These are phyloP conservation scores for Thecophora atra DNA, from an alignment of 2,888 invertebrate genomes.

Conservation along the genomic window DNA sequence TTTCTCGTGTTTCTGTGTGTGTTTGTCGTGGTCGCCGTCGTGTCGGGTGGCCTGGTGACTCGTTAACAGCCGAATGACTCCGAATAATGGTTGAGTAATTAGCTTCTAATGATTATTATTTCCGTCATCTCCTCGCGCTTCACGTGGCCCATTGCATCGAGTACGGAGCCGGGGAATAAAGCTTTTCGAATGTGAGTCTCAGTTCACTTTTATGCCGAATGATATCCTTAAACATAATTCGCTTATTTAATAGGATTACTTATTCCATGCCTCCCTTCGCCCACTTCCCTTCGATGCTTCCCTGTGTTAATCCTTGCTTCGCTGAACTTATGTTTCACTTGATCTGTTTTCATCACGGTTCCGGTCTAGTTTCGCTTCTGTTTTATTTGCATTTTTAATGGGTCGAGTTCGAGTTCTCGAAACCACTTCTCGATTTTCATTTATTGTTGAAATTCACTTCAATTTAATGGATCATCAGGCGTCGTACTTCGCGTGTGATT, in stretches of 20 bases:
- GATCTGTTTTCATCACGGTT: no score
- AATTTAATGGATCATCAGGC: conserved; percentile 62
- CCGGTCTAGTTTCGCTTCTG: no score
- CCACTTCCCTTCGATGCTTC: no score
- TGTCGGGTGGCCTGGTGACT: conserved; percentile 34
- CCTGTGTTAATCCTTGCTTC: no score
- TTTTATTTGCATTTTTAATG: no score
- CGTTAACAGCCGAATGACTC: conserved; percentile 57
- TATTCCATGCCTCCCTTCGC: no score
- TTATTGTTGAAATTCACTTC: conserved; percentile 46
- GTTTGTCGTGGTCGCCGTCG: conserved; percentile 45
- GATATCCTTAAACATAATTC: no score
- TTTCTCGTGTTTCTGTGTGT: conserved; percentile 25
- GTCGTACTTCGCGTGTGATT: conserved; percentile 52
- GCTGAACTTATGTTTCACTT: no score
- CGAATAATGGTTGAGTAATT: conserved; percentile 62
- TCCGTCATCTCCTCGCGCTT: conserved; percentile 20
- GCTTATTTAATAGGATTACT: no score
- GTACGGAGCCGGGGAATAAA: conserved; percentile 35
- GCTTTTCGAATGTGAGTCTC: conserved; percentile 2
- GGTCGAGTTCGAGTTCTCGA: no score
- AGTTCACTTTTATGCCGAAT: neutral
- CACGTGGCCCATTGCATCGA: conserved; percentile 28
- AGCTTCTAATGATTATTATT: conserved; percentile 48
- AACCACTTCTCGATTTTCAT: conserved; percentile 35